Conservation (phyloP, 2,888 invertebrate species). For the Melanargia galathea region DNA sequence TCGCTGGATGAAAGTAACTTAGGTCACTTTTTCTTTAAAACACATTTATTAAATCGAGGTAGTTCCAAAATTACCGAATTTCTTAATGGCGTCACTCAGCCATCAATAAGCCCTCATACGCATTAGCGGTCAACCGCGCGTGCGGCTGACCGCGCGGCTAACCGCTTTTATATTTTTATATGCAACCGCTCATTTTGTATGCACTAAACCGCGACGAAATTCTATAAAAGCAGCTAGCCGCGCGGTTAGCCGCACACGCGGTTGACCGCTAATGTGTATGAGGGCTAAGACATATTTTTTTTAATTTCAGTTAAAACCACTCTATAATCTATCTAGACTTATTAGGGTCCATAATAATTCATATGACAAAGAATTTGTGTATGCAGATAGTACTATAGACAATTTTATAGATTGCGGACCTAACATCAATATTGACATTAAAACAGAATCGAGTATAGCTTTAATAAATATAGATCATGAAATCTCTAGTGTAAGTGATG, state of each 20-base stretch:
- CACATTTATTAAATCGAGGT: too few species aligned
- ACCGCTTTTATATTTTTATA: too few species aligned
- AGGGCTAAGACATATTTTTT: not conserved
- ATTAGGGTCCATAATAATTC: slow-evolving; percentile 16
- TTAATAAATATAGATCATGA: slow-evolving; percentile 17
- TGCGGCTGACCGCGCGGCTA: too few species aligned
- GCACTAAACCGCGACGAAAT: not conserved
- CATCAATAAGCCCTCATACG: too few species aligned
- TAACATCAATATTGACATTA: slow-evolving; percentile 25
- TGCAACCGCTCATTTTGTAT: too few species aligned
- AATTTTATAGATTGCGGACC: slow-evolving; percentile 35
- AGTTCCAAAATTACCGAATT: too few species aligned
- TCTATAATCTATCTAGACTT: slow-evolving; percentile 23
- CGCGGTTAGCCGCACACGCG: too few species aligned
- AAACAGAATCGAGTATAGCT: slow-evolving; percentile 23
- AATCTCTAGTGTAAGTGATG: not conserved
- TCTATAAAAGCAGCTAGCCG: too few species aligned
- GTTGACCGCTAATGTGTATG: not conserved
- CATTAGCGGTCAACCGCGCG: too few species aligned
- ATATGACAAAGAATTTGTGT: slow-evolving; percentile 17
- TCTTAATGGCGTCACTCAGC: too few species aligned
- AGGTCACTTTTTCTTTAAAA: too few species aligned
- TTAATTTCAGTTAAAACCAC: slow-evolving; percentile 18
- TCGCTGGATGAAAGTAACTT: too few species aligned
- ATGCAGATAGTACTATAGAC: slow-evolving; percentile 9